Evolutionary conservation across 2,888 invertebrate genomes (phyloP).

Genomic region (Clusia tigrina): DNA sequence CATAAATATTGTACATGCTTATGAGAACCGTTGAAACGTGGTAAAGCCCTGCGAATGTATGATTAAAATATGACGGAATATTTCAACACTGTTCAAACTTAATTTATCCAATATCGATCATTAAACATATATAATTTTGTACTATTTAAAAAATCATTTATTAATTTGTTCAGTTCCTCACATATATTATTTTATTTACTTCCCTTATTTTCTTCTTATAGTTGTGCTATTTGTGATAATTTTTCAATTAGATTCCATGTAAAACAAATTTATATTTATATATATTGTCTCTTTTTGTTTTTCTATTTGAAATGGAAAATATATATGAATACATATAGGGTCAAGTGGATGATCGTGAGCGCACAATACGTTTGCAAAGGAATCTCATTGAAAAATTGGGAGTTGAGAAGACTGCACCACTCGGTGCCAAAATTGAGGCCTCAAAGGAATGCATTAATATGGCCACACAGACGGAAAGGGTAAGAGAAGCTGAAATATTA

Average conservation of each 20-base stretch:
- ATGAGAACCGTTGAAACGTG: no score
- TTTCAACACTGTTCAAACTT: no score
- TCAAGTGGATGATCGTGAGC: constrained; percentile 87
- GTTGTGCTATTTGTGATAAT: background rate
- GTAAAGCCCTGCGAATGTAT: no score
- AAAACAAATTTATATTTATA: no score
- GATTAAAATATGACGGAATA: no score
- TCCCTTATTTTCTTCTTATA: background rate
- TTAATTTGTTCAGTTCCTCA: no score
- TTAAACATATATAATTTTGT: no score
- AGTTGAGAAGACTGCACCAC: constrained; percentile 48
- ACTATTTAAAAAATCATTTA: no score
- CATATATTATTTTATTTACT: no score
- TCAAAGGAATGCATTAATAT: constrained; percentile 75
- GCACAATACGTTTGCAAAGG: constrained; percentile 81
- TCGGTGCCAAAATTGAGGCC: constrained; percentile 35
- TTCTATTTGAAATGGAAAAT: background rate
- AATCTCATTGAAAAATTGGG: constrained; percentile 74
- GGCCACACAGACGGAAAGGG: constrained; percentile 88
- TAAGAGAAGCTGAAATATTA: constrained; percentile 60
- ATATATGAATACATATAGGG: constrained; percentile 66
- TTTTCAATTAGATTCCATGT: no score
- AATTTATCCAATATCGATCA: no score
- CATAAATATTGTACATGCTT: no score
- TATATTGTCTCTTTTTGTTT: background rate